A percentile compares a stretch with the other conserved stretches of the same genome.
Conservation (phyloP, 2,888 invertebrate genomes). For the Sarcophaga carnaria region DNA sequence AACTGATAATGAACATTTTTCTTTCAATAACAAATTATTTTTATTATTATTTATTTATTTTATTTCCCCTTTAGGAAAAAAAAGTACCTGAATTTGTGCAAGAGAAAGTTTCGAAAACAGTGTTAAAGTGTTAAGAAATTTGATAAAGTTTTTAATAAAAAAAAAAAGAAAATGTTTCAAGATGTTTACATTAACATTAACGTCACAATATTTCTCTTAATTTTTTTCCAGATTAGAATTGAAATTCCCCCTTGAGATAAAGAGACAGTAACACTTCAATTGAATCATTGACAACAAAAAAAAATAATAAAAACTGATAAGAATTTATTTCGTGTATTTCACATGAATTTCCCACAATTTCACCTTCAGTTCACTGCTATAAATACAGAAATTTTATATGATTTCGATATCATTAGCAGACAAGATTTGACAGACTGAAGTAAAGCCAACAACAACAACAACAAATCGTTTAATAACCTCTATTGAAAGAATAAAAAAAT, state of each 20-base stretch:
- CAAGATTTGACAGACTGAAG: not conserved
- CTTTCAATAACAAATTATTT: too few species aligned
- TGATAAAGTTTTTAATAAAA: too few species aligned
- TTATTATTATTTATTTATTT: too few species aligned
- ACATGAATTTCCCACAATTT: not conserved
- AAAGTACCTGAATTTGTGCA: too few species aligned
- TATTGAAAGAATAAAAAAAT: not conserved
- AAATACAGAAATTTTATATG: not conserved
- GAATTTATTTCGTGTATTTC: constrained; percentile 1
- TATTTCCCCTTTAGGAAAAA: too few species aligned
- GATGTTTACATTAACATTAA: too few species aligned
- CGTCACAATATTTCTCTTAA: not conserved
- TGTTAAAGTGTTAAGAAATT: not conserved
- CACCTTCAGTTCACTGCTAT: not conserved
- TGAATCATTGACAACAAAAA: constrained; percentile 19
- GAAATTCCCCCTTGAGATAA: constrained; percentile 6
- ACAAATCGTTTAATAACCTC: not conserved
- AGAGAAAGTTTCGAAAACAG: not conserved
- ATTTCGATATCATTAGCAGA: not conserved
- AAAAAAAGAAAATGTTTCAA: too few species aligned
- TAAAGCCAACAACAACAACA: not conserved
- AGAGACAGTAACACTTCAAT: not conserved
- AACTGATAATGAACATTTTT: not conserved
- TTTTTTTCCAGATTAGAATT: not conserved
- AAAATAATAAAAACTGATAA: constrained; percentile 33